Percentiles rank a stretch among this genome's conserved stretches.
phyloP scores from a whole-genome alignment of 2,113 vertebrate genomes.

The Apistogramma diplotaenia region DNA sequence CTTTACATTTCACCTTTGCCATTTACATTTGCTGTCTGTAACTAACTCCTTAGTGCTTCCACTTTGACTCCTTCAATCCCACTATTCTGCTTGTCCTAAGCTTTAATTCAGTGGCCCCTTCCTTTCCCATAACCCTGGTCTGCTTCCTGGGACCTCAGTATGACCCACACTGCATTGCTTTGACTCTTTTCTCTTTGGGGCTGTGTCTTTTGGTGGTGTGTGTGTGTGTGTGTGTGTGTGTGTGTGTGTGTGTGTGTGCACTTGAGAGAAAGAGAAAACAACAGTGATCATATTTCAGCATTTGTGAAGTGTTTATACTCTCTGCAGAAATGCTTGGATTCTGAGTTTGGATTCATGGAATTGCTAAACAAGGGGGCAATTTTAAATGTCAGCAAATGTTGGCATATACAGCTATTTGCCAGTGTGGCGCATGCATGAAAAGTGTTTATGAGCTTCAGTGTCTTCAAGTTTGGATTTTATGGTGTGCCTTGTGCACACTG shows the following conservation, averaged over 20 bases:
- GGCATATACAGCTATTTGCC: constrained; percentile 18
- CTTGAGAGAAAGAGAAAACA: constrained; percentile 29
- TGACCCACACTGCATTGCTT: constrained; percentile 41
- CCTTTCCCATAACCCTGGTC: constrained; percentile 69
- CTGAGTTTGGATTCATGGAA: constrained; percentile 19
- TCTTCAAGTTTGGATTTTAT: constrained; percentile 30
- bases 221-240: constrained; percentile 4
- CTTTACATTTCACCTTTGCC: constrained; percentile 12
- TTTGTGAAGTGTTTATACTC: constrained; percentile 39
- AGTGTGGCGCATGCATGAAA: constrained; percentile 21
- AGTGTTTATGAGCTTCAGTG: constrained; percentile 39
- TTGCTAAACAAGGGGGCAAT: constrained; percentile 17
- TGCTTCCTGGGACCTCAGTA: constrained; percentile 46
- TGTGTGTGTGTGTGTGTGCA: background rate
- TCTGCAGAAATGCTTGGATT: constrained; percentile 22
- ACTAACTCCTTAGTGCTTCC: background rate
- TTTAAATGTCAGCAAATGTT: constrained; percentile 22
- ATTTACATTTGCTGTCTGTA: constrained; percentile 1
- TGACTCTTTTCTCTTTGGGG: constrained; percentile 23
- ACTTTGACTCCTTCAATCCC: constrained; percentile 10
- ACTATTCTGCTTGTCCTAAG: constrained; percentile 21
- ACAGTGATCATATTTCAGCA: constrained; percentile 35
- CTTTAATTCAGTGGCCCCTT: constrained; percentile 40
- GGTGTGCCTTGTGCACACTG: constrained; percentile 10
- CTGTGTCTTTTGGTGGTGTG: constrained; percentile 16